Conservation (phyloP, 2,113 vertebrate species). For the Oxyruncus cristatus region DNA sequence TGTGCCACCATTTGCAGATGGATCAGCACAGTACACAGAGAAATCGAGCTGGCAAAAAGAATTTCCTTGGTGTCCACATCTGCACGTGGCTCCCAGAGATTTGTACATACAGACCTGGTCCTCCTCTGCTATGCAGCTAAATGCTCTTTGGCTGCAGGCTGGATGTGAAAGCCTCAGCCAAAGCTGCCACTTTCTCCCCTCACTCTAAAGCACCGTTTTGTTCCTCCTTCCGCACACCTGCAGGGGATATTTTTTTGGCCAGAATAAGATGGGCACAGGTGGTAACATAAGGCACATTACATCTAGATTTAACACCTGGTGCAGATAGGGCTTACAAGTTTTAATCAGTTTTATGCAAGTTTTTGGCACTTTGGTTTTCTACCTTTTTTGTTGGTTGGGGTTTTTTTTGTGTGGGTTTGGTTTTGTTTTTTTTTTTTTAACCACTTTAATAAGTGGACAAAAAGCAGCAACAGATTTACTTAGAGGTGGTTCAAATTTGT, state of each 20-base stretch:
- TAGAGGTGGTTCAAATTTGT: background rate
- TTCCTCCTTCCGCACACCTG: constrained; percentile 25
- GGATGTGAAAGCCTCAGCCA: background rate
- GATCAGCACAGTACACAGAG: background rate
- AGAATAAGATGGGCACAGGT: constrained; percentile 23
- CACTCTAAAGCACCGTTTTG: background rate
- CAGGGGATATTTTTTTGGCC: constrained; percentile 45
- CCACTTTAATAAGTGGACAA: background rate
- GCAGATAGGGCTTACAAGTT: background rate
- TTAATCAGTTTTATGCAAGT: background rate
- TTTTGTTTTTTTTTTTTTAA: background rate
- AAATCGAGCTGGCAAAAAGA: background rate
- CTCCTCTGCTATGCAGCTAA: background rate
- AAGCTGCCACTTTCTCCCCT: background rate
- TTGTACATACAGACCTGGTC: background rate
- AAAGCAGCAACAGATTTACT: background rate
- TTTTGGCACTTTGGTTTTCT: background rate
- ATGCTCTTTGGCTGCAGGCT: background rate
- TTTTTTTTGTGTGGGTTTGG: no score
- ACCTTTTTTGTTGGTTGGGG: background rate
- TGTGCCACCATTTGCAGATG: background rate
- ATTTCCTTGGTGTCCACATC: background rate
- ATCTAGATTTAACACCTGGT: constrained; percentile 7
- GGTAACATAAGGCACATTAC: background rate
- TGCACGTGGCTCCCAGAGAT: background rate